phyloP scores from a whole-genome alignment of 2,888 invertebrate genomes.

The Hoplodrina blanda region DNA sequence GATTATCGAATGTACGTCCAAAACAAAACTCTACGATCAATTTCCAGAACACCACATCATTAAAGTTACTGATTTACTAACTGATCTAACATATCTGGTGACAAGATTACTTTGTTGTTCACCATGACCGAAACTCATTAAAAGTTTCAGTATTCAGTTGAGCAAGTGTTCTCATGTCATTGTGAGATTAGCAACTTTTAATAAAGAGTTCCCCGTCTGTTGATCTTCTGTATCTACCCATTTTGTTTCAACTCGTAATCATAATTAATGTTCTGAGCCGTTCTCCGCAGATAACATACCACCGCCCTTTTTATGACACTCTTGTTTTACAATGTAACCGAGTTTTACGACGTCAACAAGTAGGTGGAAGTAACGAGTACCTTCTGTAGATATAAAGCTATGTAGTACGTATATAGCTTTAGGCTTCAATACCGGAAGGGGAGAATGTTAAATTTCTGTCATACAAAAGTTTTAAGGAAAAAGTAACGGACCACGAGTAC shows the following conservation, averaged over 20 bases:
- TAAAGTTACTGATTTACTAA: conserved; percentile 5
- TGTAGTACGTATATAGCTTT: conserved; percentile 17
- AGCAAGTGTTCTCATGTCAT: neutral
- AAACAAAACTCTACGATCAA: neutral
- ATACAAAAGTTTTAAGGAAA: conserved; percentile 41
- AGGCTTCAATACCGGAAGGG: conserved; percentile 49
- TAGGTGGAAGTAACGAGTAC: conserved; percentile 61
- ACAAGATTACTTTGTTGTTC: conserved; percentile 17
- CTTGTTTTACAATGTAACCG: conserved; percentile 73
- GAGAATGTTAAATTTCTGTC: conserved; percentile 44
- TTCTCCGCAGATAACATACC: conserved; percentile 71
- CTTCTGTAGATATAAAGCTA: conserved; percentile 27
- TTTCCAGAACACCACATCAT: neutral
- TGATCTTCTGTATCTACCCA: conserved; percentile 35
- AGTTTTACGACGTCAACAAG: conserved; percentile 72
- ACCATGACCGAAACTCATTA: conserved; percentile 27
- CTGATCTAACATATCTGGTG: conserved; percentile 6
- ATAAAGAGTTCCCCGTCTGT: conserved; percentile 35
- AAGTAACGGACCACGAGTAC: conserved; percentile 25
- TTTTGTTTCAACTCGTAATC: conserved; percentile 69
- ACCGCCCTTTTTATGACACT: conserved; percentile 77
- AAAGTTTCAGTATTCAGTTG: conserved; percentile 18
- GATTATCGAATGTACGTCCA: neutral
- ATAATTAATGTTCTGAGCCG: conserved; percentile 78
- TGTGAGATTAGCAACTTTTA: conserved; percentile 28